These are phyloP conservation scores for Leucophenga montana DNA, from an alignment of 2,888 invertebrate species.

Conservation along the genomic window DNA sequence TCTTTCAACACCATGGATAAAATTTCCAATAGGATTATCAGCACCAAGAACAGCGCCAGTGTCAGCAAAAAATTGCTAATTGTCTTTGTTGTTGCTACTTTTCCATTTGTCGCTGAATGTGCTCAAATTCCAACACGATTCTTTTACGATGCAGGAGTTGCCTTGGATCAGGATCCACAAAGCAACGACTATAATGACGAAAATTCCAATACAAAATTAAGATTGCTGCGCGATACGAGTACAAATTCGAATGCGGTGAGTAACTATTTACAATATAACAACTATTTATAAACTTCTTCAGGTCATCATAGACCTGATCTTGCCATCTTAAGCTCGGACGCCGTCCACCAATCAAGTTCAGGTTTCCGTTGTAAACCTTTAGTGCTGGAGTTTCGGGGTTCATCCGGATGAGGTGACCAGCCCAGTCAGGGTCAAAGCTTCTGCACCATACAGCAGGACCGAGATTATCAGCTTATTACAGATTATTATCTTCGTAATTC, in stretches of 20 bases:
- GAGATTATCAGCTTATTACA: too few relatives aligned
- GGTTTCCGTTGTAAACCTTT: too few relatives aligned
- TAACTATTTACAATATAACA: background rate
- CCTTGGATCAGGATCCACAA: background rate
- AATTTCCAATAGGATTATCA: background rate
- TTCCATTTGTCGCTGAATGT: conserved; percentile 13
- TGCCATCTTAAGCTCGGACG: too few relatives aligned
- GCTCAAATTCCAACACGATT: conserved; percentile 40
- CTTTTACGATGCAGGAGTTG: conserved; percentile 38
- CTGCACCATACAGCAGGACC: too few relatives aligned
- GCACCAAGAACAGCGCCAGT: background rate
- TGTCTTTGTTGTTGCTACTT: background rate
- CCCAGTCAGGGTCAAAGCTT: too few relatives aligned
- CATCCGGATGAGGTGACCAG: too few relatives aligned
- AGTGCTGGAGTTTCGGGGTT: too few relatives aligned
- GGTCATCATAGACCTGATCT: too few relatives aligned
- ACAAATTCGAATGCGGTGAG: conserved; percentile 20
- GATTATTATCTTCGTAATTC: too few relatives aligned
- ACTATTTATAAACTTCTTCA: too few relatives aligned
- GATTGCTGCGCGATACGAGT: background rate
- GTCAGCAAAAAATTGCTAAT: background rate
- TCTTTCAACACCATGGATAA: too few relatives aligned
- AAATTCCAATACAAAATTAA: conserved; percentile 1
- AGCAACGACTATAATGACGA: background rate
- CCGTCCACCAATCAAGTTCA: too few relatives aligned